A percentile compares a stretch with the other conserved stretches of the same genome.
Evolutionary conservation across 2,888 invertebrate genomes (phyloP).

Genomic region (Rotaria sp.): DNA sequence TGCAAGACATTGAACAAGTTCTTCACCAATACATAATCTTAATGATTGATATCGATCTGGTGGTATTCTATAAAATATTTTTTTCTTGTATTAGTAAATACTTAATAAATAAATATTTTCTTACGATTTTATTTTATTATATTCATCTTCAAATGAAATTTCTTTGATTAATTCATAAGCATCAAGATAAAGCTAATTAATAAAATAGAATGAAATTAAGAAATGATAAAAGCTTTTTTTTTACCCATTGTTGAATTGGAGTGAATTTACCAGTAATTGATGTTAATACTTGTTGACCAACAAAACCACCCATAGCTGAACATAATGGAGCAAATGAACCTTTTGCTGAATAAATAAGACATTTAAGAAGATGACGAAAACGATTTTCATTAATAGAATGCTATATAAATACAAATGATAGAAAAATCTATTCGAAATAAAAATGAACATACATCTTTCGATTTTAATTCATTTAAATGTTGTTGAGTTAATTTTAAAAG

Average conservation of each 20-base stretch:
- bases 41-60: slow-evolving; percentile 52
- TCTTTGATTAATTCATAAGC: slow-evolving; percentile 44
- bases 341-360: not conserved
- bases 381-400: not conserved
- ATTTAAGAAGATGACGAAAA: slow-evolving; percentile 30
- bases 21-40: slow-evolving; percentile 48
- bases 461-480: not conserved
- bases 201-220: not conserved
- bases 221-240: slow-evolving; percentile 33
- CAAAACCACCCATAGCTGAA: slow-evolving; percentile 53
- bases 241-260: slow-evolving; percentile 55
- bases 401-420: not conserved
- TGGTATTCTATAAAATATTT: slow-evolving; percentile 22
- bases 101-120: not conserved
- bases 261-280: slow-evolving; percentile 56
- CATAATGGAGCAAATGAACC: slow-evolving; percentile 52
- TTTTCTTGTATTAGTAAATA: slow-evolving; percentile 8
- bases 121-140: not conserved
- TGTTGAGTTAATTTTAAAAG: not conserved
- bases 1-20: slow-evolving; percentile 45
- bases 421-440: not conserved
- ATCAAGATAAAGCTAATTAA: slow-evolving; percentile 49
- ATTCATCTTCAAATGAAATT: slow-evolving; percentile 33
- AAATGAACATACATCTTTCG: not conserved
- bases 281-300: slow-evolving; percentile 56